Conservation (phyloP, 2,888 invertebrate genomes). For the Augochlorella aurata region DNA sequence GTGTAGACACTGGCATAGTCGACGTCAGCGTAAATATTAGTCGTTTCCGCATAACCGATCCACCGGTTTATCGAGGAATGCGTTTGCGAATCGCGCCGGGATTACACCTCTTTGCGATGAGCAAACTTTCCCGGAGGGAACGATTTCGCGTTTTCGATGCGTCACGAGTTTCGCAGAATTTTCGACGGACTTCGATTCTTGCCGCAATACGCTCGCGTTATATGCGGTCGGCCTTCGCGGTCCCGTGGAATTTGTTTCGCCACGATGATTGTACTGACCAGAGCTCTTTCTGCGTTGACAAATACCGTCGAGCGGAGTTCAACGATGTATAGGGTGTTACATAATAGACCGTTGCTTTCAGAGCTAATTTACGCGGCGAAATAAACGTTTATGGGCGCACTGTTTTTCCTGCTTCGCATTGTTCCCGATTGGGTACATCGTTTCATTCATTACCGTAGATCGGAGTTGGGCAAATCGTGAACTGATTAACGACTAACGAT, state of each 20-base stretch:
- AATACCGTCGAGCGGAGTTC: neutral
- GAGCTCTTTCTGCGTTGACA: neutral
- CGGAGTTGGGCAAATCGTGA: too few relatives aligned
- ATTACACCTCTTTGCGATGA: neutral
- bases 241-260: neutral
- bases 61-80: neutral
- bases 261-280: neutral
- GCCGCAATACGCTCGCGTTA: neutral
- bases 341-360: neutral
- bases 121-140: neutral
- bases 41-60: slow-evolving; percentile 6
- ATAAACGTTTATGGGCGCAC: neutral
- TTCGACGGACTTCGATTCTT: neutral
- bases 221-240: neutral
- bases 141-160: neutral
- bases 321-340: neutral
- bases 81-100: neutral
- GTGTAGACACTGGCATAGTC: slow-evolving; percentile 8
- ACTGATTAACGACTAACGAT: too few relatives aligned
- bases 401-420: too few relatives aligned
- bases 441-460: too few relatives aligned
- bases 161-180: neutral
- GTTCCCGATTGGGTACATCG: too few relatives aligned
- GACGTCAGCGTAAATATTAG: slow-evolving; percentile 24
- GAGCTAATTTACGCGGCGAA: neutral